Evolutionary conservation across 2,888 invertebrate species (phyloP).

Genomic region (Perizoma flavofasciatum): DNA sequence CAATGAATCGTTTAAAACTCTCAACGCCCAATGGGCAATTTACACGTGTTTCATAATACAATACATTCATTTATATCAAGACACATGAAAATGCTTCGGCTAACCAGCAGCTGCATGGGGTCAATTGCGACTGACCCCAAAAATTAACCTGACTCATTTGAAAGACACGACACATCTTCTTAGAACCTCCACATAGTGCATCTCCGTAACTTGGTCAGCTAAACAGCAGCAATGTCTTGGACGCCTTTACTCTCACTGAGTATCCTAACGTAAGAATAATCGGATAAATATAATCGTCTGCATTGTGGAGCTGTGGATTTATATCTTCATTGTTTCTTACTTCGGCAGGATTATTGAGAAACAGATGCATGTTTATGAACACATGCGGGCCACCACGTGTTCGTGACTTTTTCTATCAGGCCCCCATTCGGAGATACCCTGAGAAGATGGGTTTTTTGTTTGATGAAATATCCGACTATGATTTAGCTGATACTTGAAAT

Average conservation of each 20-base stretch:
- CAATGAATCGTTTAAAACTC: too few species aligned
- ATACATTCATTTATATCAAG: conserved; percentile 53
- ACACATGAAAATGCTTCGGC: conserved; percentile 62
- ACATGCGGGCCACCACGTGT: conserved; percentile 78
- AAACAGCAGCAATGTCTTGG: conserved; percentile 52
- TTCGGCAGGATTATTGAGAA: conserved; percentile 34
- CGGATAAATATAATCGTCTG: conserved; percentile 42
- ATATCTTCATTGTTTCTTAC: conserved; percentile 1
- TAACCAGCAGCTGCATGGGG: conserved; percentile 71
- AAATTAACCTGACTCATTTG: conserved; percentile 61
- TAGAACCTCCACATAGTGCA: conserved; percentile 24
- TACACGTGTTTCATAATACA: too few species aligned
- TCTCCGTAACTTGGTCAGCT: conserved; percentile 49
- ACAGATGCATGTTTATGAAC: conserved; percentile 64
- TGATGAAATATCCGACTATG: conserved; percentile 26
- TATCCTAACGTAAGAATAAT: conserved; percentile 37
- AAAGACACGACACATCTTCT: conserved; percentile 36
- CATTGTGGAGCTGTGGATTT: too few species aligned
- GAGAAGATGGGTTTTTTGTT: conserved; percentile 51
- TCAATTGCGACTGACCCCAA: conserved; percentile 77
- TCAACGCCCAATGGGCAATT: too few species aligned
- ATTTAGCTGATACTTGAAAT: conserved; percentile 31
- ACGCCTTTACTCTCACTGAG: conserved; percentile 34
- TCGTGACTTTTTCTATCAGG: conserved; percentile 48
- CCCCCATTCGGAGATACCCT: conserved; percentile 46